Evolutionary conservation across 1,140 invertebrate species (phyloP), one percentile per base, ranked within the genome.

Genomic region (Leucophenga varia): DNA sequence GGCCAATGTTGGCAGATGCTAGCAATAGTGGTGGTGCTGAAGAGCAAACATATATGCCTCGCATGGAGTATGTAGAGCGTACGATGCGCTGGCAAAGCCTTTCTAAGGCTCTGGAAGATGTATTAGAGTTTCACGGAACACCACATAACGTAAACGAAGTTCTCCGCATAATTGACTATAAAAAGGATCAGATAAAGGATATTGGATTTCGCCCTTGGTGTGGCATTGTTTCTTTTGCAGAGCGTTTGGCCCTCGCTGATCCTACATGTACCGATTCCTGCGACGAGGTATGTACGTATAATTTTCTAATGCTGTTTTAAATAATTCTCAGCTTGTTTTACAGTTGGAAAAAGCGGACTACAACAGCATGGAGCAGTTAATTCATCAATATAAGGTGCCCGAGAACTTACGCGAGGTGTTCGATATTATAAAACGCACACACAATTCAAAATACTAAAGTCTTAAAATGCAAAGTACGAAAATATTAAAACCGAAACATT

Each of bases 131-230:
- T 38, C 60, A 74, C 50, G 72, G 72, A 16, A 74, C 67, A 0
- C 55, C 58, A 10, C 17, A 57, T 6, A 72, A 70, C 50, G 67
- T 75, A 1, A 37, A 50, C 2, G 48, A 60, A 31, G 58, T 72
- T 8, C 41, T 70, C 0, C 25, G 34, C 6, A 35, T 57, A 18
- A 21, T 73, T 10, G 59, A 43, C 2, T 72, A 72, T 32, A 54
- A 63, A 1, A 6, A 37, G 2, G 12, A 36, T 37, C 43, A 25
- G 39, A 8, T 35, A 41, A 31, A 7, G 52, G 54, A 2, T 42
- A 49, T 79, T 7, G 72, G 74, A 56, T 83, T 82, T 55, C 74
- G 81, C 2, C 67, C 72, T 10, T 84, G 81, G 80, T 82, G 80
- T 49, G 81, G 81, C 7, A 60, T 83, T n/a, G 80, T 81, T n/a